Percentiles rank a stretch among this genome's conserved stretches.
Evolutionary conservation across 2,888 invertebrate species (phyloP).

Genomic region (Brenthis daphne): DNA sequence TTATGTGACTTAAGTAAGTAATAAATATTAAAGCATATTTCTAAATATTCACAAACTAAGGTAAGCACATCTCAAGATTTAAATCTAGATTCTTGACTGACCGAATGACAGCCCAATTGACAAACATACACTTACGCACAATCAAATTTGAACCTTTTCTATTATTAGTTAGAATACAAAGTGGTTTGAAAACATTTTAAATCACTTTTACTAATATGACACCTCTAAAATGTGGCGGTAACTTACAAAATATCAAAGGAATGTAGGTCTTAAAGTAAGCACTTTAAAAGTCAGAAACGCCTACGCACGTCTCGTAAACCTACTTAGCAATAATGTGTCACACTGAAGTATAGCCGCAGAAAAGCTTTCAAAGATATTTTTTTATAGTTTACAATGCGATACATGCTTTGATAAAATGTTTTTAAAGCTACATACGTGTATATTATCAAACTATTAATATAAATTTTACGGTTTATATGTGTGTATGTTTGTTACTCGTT

Average conservation of each 20-base stretch:
- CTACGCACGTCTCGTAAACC: slow-evolving; percentile 14
- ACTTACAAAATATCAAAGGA: slow-evolving; percentile 6
- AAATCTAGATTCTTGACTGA: slow-evolving; percentile 19
- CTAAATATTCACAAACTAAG: slow-evolving; percentile 7
- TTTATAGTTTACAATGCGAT: too few relatives aligned
- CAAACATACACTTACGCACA: slow-evolving; percentile 1
- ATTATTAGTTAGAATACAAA: slow-evolving; percentile 38
- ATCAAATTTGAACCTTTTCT: slow-evolving; percentile 15
- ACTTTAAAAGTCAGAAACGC: slow-evolving; percentile 11
- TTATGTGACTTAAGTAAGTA: too few relatives aligned
- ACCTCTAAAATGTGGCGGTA: slow-evolving; percentile 17
- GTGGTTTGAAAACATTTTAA: slow-evolving; percentile 25
- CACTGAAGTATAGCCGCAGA: too few relatives aligned
- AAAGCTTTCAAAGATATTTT: too few relatives aligned
- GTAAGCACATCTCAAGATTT: slow-evolving; percentile 7
- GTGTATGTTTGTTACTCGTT: too few relatives aligned
- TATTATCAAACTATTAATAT: too few relatives aligned
- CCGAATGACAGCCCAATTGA: slow-evolving; percentile 18
- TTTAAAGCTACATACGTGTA: too few relatives aligned
- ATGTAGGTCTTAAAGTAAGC: slow-evolving; percentile 15
- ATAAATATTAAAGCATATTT: background rate
- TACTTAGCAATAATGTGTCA: background rate
- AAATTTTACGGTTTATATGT: too few relatives aligned
- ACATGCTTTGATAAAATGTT: too few relatives aligned
- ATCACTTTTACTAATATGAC: slow-evolving; percentile 34